Base-by-base conservation (phyloP, 2,888 invertebrate genomes). In the Tiliacea aurago region DNA sequence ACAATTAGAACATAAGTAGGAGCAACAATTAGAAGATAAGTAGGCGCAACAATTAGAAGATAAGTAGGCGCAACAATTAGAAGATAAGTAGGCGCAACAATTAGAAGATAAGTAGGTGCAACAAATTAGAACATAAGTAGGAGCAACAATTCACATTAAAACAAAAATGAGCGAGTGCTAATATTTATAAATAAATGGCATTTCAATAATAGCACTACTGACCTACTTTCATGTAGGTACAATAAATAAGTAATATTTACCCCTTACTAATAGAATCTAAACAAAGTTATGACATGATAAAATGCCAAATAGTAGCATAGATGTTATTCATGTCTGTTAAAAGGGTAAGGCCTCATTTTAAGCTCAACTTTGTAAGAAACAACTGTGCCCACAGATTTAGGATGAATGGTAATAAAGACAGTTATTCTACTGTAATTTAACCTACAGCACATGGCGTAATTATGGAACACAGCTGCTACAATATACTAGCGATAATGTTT, bases 171-270 rank as follows among this genome's bases (percentile, higher is more conserved):
- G 4, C 0, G 4, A 41, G 9, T 37, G 10, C 4, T 41, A 13
- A 41, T 28, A 73, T n/a, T 73, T 33, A 45, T 47, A 58, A 55
- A 23, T 45, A 62, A 74, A n/a, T 47, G 7, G 45, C 0, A 55
- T 55, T 53, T 53, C 23, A 51, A 23, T 49, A 37, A 53, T n/a
- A 4, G 59, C 23, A 45, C 20, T 45, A 53, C 15, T 53, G 23
- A 59, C 45, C 15, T 45, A 23, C 11, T 61, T 15, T 9, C 20
- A 43, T 45, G 37, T 53, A 45, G 2, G 13, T 33, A 61, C 6
- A 37, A 15, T 53, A 23, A 45, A 72, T 28, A 9, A 73, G 23
- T 23, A 73, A 20, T 23, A 72, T 58, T 58, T 18, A 20, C 7
- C 3, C 1, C 4, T 20, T 41, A 41, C 23, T 23, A 45, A 56